phyloP scores from a whole-genome alignment of 1,140 invertebrate genomes.

The Matsumurasca onukii region DNA sequence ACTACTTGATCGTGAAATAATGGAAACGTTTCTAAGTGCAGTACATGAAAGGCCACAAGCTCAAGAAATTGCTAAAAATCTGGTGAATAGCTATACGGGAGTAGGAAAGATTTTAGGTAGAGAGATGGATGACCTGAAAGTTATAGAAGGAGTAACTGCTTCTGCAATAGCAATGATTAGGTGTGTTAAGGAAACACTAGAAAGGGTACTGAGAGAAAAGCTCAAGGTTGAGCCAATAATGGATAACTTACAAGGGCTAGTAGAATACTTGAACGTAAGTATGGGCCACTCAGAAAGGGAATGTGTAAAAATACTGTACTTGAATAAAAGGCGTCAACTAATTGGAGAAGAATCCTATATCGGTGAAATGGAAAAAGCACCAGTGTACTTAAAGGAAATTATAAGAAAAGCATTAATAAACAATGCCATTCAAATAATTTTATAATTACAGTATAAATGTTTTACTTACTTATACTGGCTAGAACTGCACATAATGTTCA shows the following conservation, averaged over 20 bases:
- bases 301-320: background rate
- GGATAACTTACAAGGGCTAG: background rate
- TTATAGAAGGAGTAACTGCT: background rate
- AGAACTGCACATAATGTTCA: no score
- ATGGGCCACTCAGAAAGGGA: background rate
- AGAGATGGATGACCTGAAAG: constrained; percentile 1
- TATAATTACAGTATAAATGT: no score
- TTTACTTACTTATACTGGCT: no score
- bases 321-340: background rate
- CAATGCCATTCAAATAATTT: no score
- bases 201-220: background rate
- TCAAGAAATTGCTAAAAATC: background rate
- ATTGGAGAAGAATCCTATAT: background rate
- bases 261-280: background rate
- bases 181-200: background rate
- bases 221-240: background rate
- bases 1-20: constrained; percentile 1
- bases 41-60: background rate
- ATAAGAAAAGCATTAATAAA: background rate
- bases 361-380: background rate
- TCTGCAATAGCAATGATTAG: background rate
- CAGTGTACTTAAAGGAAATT: background rate
- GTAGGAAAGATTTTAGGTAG: background rate
- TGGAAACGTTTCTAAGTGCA: background rate
- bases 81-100: background rate